Conservation (phyloP, 2,888 invertebrate species). For the Mythimna albipuncta region DNA sequence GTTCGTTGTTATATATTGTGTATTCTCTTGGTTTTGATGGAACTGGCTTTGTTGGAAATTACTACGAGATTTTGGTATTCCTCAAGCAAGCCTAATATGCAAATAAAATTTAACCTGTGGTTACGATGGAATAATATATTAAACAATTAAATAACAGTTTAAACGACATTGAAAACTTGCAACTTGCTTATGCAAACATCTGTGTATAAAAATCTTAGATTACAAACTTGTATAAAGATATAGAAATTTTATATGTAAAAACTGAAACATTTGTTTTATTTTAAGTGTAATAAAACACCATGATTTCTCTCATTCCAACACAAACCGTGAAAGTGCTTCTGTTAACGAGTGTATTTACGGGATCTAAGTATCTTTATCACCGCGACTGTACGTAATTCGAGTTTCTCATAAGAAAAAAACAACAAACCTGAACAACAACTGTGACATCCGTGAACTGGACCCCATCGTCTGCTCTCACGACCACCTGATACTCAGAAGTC, state of each 20-base stretch:
- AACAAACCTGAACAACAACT: constrained; percentile 94
- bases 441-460: constrained; percentile 95
- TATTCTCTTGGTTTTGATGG: neutral
- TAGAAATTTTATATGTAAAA: too few species aligned
- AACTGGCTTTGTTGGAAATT: neutral
- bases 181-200: too few species aligned
- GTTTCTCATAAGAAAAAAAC: constrained; percentile 59
- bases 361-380: constrained; percentile 64
- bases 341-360: constrained; percentile 49
- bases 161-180: too few species aligned
- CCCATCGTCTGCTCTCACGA: constrained; percentile 96
- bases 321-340: constrained; percentile 44
- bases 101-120: neutral
- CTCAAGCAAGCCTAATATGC: neutral
- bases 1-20: neutral
- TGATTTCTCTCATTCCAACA: constrained; percentile 8
- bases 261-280: constrained; percentile 7
- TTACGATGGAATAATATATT: too few species aligned
- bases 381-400: constrained; percentile 51
- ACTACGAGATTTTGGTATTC: neutral
- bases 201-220: too few species aligned
- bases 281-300: constrained; percentile 6
- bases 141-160: too few species aligned
- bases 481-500: constrained; percentile 94
- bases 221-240: too few species aligned